Conservation (phyloP, 2,888 invertebrate genomes). For the Oscheius myriophilus region DNA sequence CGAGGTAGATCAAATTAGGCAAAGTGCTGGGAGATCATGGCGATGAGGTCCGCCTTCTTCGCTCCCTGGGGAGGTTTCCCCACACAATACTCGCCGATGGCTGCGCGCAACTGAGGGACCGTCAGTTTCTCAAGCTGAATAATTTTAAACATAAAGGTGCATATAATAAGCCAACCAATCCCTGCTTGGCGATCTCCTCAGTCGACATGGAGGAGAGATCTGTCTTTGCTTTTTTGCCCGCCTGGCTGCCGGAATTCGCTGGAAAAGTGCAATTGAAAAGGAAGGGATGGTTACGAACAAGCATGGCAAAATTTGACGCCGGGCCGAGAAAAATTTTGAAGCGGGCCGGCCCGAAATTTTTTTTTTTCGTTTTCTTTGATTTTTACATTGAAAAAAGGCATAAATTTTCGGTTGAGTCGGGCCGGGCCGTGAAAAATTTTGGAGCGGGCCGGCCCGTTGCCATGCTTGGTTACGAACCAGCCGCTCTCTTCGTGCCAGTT, state of each 20-base stretch:
- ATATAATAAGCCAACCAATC: slow-evolving; percentile 16
- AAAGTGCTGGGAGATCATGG: neutral
- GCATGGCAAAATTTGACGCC: no score
- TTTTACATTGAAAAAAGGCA: no score
- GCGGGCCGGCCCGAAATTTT: no score
- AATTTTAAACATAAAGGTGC: neutral
- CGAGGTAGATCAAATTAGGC: neutral
- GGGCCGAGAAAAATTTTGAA: no score
- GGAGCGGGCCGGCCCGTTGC: no score
- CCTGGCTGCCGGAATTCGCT: neutral
- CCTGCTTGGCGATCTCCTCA: slow-evolving; percentile 16
- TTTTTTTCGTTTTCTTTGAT: no score
- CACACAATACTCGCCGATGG: neutral
- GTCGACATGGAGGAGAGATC: slow-evolving; percentile 22
- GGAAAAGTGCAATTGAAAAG: neutral
- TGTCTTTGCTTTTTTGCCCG: slow-evolving; percentile 5
- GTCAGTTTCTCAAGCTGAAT: slow-evolving; percentile 22
- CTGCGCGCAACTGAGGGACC: slow-evolving; percentile 8
- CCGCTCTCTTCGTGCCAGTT: slow-evolving; percentile 2
- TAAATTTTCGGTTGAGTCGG: no score
- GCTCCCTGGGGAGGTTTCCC: slow-evolving; percentile 17
- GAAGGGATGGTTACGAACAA: neutral
- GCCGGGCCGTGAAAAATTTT: no score
- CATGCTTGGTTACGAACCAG: slow-evolving; percentile 2
- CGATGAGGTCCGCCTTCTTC: slow-evolving; percentile 16